These are phyloP conservation scores for Noctua janthe DNA, from an alignment of 2,888 invertebrate genomes.

Conservation along the genomic window DNA sequence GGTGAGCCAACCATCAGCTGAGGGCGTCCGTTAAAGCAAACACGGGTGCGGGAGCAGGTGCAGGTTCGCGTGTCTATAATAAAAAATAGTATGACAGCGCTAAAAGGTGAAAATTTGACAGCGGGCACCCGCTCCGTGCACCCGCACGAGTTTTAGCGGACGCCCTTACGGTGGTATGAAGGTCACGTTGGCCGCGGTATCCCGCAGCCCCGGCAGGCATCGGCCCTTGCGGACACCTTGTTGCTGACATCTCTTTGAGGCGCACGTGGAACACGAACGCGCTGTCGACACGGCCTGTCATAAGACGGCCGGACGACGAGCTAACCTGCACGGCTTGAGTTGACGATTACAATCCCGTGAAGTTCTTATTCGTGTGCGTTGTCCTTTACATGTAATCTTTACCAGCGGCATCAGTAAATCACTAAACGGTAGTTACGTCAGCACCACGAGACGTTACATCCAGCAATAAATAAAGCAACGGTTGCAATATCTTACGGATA, in stretches of 20 bases:
- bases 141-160: background rate
- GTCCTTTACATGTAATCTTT: constrained; percentile 10
- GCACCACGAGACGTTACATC: constrained; percentile 45
- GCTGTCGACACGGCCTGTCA: no score
- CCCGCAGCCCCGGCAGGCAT: no score
- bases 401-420: constrained; percentile 47
- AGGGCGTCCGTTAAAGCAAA: background rate
- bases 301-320: no score
- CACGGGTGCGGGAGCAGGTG: background rate
- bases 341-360: background rate
- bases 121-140: background rate
- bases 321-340: background rate
- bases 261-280: no score
- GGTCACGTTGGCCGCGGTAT: no score
- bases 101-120: background rate
- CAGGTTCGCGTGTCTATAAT: no score
- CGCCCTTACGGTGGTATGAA: background rate
- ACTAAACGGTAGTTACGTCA: constrained; percentile 49
- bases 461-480: constrained; percentile 51
- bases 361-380: background rate
- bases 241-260: no score
- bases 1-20: no score
- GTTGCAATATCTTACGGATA: constrained; percentile 56
- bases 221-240: no score
- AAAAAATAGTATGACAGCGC: background rate